Base-by-base conservation (phyloP, 2,113 vertebrate genomes). In the Gadus macrocephalus region DNA sequence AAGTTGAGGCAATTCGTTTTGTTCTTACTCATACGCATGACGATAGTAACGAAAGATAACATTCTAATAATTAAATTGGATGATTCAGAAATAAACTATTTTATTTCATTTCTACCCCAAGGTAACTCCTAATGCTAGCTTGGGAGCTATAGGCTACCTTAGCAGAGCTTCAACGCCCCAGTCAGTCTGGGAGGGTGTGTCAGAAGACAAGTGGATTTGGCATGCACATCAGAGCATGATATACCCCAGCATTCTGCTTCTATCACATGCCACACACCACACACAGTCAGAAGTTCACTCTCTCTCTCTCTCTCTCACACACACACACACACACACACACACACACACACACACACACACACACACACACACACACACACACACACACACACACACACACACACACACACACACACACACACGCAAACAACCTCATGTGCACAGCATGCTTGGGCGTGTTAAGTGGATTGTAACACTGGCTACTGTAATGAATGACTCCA, bases 221-320 rank as follows among this genome's bases (percentile, higher is more conserved):
- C 85, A 88, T 88, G 85, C 88, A 88, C 84, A 87, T 89, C 86
- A 87, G 89, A 90, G 86, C 86, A 80, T 89, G 87, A 88, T 88
- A 19, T 49, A 86, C 74, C 79, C 79, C 72, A 82, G 86, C 78
- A 86, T 87, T 82, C 84, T 85, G 81, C 66, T 85, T 80, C 81
- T 69, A 83, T 89, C 89, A 88, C 86, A 90, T 86, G 87, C 85
- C 86, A 81, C 78, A 83, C 84, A 86, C 78, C 20, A 86, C 80
- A 53, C 59, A 59, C 59, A 60, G 55, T 19, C 60, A 77, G 80
- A 49, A 64, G 3, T 76, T 56, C 74, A 68, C 73, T 31, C 66
- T 1, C 72, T 72, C 80, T 72, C 73, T 31, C 66, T 1, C 72
- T 72, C 80, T 72, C 79, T 69, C 59, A 35, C 77, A 17, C 11